phyloP scores from a whole-genome alignment of 37 sponge, comb jelly and placozoan species.

The Bolinopsis microptera region DNA sequence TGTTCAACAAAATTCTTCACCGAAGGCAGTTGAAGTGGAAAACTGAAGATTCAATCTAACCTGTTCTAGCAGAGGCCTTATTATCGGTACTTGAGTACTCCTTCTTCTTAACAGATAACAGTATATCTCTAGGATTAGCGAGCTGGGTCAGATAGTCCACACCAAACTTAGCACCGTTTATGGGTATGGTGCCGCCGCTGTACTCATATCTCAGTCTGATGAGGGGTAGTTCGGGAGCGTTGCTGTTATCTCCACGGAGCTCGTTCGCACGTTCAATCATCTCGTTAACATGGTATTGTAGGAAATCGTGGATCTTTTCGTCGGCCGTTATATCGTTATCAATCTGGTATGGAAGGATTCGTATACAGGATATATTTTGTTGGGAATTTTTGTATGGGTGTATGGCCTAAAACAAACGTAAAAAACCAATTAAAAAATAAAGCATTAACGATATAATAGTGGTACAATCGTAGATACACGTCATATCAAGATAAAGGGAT shows the following conservation, averaged over 20 bases:
- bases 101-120: constrained; percentile 69
- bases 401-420: too few relatives aligned
- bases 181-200: constrained; percentile 71
- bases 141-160: constrained; percentile 77
- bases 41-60: too few relatives aligned
- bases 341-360: neutral
- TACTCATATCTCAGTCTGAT: constrained; percentile 80
- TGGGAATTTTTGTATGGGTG: too few relatives aligned
- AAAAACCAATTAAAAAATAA: too few relatives aligned
- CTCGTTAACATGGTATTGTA: constrained; percentile 49
- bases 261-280: constrained; percentile 19
- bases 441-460: too few relatives aligned
- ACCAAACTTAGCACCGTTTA: constrained; percentile 82
- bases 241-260: neutral
- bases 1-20: too few relatives aligned
- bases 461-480: too few relatives aligned
- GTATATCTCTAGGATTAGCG: constrained; percentile 82
- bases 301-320: neutral
- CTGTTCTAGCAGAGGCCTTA: neutral
- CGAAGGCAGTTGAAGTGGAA: too few relatives aligned
- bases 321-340: neutral
- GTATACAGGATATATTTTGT: too few relatives aligned
- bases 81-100: neutral
- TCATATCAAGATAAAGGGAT: too few relatives aligned
- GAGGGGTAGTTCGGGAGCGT: constrained; percentile 31